These are phyloP conservation scores for Halocynthia aurantium DNA, from an alignment of 23 tunicate genomes.

Conservation along the genomic window DNA sequence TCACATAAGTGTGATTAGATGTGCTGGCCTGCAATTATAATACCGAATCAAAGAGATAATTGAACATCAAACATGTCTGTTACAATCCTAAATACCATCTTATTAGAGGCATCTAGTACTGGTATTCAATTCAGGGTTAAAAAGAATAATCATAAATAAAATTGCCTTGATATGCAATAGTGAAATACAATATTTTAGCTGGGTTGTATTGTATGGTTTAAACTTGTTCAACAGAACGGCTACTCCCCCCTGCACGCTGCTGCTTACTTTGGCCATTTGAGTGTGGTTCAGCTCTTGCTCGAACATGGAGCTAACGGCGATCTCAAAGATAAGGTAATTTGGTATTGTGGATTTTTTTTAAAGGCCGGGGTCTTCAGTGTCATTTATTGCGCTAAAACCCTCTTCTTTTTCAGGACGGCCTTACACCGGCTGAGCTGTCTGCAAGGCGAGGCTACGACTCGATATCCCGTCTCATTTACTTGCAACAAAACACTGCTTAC, in stretches of 20 bases:
- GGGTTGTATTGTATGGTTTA: too few species aligned
- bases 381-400: neutral
- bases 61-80: too few species aligned
- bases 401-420: slow-evolving; percentile 19
- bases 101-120: too few species aligned
- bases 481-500: slow-evolving; percentile 17
- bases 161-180: too few species aligned
- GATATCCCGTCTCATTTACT: slow-evolving; percentile 7
- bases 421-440: slow-evolving; percentile 17
- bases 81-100: too few species aligned
- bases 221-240: slow-evolving; percentile 33
- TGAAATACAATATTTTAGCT: too few species aligned
- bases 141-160: too few species aligned
- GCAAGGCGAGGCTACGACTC: slow-evolving; percentile 26
- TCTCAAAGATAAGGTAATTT: slow-evolving; percentile 22
- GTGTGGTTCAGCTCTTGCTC: slow-evolving; percentile 25
- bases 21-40: too few species aligned
- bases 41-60: too few species aligned
- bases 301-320: slow-evolving; percentile 40
- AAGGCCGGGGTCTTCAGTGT: neutral
- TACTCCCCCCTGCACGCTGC: slow-evolving; percentile 62
- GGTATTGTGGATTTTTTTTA: neutral
- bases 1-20: too few species aligned
- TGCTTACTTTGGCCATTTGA: slow-evolving; percentile 37
- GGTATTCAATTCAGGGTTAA: too few species aligned